phyloP scores from a whole-genome alignment of 2,113 vertebrate species.

The Vombatus ursinus region DNA sequence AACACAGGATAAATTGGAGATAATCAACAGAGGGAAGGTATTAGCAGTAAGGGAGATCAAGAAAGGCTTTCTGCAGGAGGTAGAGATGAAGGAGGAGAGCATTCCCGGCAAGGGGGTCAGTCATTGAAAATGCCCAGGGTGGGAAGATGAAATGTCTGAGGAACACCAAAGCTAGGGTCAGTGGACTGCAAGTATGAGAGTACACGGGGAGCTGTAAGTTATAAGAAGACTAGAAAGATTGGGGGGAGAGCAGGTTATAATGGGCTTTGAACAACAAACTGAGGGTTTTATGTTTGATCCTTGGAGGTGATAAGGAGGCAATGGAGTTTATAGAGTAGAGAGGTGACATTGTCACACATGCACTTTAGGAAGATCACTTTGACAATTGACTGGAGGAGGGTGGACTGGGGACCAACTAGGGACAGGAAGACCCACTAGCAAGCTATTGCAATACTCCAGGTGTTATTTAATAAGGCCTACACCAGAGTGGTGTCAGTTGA shows the following conservation, averaged over 20 bases:
- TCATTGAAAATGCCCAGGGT: background rate
- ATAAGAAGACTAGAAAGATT: background rate
- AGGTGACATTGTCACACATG: background rate
- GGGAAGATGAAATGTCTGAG: background rate
- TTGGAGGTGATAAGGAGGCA: background rate
- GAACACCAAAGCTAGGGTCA: background rate
- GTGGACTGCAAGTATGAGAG: background rate
- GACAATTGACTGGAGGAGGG: too few relatives aligned
- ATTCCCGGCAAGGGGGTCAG: background rate
- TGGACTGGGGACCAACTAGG: too few relatives aligned
- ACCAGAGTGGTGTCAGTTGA: background rate
- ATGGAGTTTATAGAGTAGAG: background rate
- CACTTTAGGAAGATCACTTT: background rate
- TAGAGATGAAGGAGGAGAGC: background rate
- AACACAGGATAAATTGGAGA: background rate
- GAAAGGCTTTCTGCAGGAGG: background rate
- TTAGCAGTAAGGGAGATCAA: background rate
- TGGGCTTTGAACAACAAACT: background rate
- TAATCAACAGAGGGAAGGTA: background rate
- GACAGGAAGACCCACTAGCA: background rate
- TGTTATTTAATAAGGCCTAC: background rate
- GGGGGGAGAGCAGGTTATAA: background rate
- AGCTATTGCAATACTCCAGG: background rate
- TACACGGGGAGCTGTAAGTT: background rate
- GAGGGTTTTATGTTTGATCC: background rate